These are phyloP conservation scores for Scaptomyza graminum DNA, from an alignment of 1,140 invertebrate genomes.

Conservation along the genomic window DNA sequence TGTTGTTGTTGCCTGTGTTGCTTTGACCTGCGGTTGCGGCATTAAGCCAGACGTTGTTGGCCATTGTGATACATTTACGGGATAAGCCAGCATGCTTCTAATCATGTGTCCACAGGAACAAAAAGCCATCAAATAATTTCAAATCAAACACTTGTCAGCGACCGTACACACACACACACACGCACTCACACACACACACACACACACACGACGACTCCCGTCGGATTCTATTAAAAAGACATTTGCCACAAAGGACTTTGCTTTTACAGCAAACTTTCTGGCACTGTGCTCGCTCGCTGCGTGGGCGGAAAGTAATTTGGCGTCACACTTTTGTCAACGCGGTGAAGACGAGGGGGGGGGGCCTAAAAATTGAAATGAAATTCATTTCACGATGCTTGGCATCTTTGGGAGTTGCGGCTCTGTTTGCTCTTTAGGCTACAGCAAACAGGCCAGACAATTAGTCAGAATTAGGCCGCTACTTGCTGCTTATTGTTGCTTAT, in stretches of 20 bases:
- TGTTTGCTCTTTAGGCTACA: neutral
- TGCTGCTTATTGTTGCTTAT: conserved; percentile 55
- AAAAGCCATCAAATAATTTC: conserved; percentile 62
- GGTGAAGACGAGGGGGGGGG: no score
- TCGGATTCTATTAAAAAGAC: conserved; percentile 65
- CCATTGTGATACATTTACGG: neutral
- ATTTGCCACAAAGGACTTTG: conserved; percentile 44
- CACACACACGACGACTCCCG: neutral
- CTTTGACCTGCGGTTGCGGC: neutral
- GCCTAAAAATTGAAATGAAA: conserved; percentile 14
- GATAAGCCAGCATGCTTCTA: conserved; percentile 5
- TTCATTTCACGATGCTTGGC: neutral
- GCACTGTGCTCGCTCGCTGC: neutral
- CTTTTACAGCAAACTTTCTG: no score
- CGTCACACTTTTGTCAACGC: conserved; percentile 36
- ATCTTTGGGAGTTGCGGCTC: conserved; percentile 1
- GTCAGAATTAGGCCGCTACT: conserved; percentile 45
- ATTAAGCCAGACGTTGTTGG: conserved; percentile 1
- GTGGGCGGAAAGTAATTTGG: conserved; percentile 36
- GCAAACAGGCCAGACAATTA: conserved; percentile 53
- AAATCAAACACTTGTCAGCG: conserved; percentile 63
- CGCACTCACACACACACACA: no score
- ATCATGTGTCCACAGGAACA: conserved; percentile 18
- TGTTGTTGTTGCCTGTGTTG: neutral
- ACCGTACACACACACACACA: neutral